Conservation (phyloP, 1,140 invertebrate species). For the Sycobia sp. region DNA sequence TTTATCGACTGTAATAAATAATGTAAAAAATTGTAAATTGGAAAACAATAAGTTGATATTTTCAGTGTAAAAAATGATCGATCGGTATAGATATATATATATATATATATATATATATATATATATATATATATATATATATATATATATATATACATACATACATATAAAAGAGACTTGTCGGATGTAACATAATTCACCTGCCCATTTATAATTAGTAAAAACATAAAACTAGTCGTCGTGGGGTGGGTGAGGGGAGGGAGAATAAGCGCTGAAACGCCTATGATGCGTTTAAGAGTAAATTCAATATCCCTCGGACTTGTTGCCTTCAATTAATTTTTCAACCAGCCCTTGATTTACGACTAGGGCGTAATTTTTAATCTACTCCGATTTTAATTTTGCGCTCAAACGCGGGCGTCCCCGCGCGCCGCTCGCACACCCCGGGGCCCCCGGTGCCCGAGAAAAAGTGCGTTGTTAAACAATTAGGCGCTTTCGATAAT, state of each 20-base stretch:
- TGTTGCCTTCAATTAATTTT: constrained; percentile 30
- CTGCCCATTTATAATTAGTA: constrained; percentile 23
- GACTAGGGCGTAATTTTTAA: constrained; percentile 34
- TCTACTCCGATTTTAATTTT: constrained; percentile 34
- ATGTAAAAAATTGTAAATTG: no score
- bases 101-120: no score
- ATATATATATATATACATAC: no score
- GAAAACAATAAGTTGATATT: no score
- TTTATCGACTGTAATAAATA: no score
- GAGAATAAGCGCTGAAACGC: background rate
- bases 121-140: no score
- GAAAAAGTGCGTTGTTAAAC: constrained; percentile 27
- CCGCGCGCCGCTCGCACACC: background rate
- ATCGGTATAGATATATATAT: no score
- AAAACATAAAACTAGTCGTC: background rate
- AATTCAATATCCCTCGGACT: constrained; percentile 25
- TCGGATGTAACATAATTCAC: no score
- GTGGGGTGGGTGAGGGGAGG: background rate
- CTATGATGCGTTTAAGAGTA: constrained; percentile 21
- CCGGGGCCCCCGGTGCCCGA: background rate
- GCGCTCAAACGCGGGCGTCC: constrained; percentile 5
- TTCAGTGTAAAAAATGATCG: no score
- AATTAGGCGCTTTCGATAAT: constrained; percentile 34
- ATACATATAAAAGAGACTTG: no score
- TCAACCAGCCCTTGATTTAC: constrained; percentile 31